These are phyloP conservation scores for Rhineura floridana DNA, from an alignment of 2,113 vertebrate genomes.

Conservation along the genomic window DNA sequence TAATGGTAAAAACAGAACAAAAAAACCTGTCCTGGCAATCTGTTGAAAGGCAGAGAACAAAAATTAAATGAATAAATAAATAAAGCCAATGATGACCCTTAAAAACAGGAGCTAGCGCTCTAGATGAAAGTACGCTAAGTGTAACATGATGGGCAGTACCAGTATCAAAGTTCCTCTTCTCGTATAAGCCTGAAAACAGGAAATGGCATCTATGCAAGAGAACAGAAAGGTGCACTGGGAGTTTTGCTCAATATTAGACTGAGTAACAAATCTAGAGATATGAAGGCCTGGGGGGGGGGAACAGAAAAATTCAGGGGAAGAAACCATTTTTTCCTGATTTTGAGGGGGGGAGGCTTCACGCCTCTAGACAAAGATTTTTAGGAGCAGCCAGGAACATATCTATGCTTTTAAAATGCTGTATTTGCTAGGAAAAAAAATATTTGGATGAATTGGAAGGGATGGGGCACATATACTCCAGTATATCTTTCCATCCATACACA, in stretches of 20 bases:
- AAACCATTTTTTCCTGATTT: no score
- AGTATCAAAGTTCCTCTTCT: background rate
- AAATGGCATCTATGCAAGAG: background rate
- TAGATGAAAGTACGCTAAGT: background rate
- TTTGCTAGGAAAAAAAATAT: slow-evolving; percentile 32
- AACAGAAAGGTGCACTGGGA: background rate
- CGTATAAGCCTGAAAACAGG: background rate
- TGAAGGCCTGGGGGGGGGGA: no score
- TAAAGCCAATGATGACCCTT: background rate
- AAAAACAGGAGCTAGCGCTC: background rate
- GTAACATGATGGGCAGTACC: background rate
- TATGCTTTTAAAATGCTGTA: slow-evolving; percentile 11
- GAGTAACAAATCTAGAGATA: background rate
- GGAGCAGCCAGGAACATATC: background rate
- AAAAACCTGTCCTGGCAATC: background rate
- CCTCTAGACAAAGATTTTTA: no score
- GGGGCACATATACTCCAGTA: background rate
- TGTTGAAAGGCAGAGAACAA: background rate
- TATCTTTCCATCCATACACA: slow-evolving; percentile 11
- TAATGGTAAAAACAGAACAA: background rate
- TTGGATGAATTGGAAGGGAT: slow-evolving; percentile 32
- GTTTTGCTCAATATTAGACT: no score
- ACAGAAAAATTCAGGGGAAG: no score
- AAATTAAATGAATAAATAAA: background rate
- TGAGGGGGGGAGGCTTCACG: no score